phyloP scores from a whole-genome alignment of 2,888 invertebrate species.

The Chelonus formosanus region DNA sequence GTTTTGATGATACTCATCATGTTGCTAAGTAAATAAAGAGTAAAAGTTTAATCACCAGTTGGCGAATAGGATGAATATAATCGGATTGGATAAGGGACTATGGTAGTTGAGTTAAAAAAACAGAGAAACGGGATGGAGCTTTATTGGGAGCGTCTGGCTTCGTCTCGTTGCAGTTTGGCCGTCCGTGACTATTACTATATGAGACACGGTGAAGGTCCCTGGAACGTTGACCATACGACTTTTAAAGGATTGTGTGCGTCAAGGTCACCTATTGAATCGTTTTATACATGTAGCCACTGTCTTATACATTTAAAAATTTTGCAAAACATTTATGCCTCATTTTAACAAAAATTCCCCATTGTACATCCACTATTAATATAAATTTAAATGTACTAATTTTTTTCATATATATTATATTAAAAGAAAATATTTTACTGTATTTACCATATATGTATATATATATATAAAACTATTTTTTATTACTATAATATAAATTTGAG shows the following conservation, averaged over 20 bases:
- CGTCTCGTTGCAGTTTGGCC: constrained; percentile 49
- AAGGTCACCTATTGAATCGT: constrained; percentile 53
- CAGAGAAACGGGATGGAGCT: constrained; percentile 38
- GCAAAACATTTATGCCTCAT: no score
- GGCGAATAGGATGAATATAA: constrained; percentile 1
- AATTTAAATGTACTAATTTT: no score
- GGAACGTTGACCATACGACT: constrained; percentile 62
- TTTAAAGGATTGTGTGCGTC: constrained; percentile 54
- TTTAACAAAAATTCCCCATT: no score
- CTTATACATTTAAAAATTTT: no score
- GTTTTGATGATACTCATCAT: no score
- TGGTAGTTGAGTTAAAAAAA: constrained; percentile 15
- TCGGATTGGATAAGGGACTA: constrained; percentile 7
- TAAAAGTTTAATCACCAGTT: not conserved
- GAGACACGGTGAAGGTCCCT: constrained; percentile 54
- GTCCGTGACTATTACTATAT: constrained; percentile 53
- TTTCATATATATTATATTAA: no score
- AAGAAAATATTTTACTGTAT: no score
- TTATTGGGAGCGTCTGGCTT: constrained; percentile 56
- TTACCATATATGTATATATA: no score
- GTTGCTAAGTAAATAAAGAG: not conserved
- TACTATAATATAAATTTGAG: no score
- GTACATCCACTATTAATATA: no score
- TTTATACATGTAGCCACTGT: constrained; percentile 22
- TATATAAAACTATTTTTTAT: no score